Evolutionary conservation across 2,113 vertebrate species (phyloP).

Genomic region (Machaerirhynchus nigripectus): DNA sequence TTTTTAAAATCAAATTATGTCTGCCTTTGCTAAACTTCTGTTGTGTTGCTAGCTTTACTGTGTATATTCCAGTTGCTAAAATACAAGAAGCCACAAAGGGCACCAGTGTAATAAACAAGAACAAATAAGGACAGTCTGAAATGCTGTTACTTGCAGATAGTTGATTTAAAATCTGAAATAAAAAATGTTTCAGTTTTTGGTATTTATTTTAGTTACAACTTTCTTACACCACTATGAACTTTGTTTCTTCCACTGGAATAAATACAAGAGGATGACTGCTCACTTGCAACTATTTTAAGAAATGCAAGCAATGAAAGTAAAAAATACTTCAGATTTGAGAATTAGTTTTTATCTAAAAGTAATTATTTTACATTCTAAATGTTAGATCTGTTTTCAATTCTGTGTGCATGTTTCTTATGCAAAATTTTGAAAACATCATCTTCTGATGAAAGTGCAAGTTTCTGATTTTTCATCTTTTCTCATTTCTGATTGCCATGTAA

Average conservation of each 20-base stretch:
- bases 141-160: not conserved
- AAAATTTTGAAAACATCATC: not conserved
- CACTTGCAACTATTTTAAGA: not conserved
- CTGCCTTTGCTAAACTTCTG: not conserved
- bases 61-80: conserved; percentile 27
- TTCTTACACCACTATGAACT: not conserved
- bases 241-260: not conserved
- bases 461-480: not conserved
- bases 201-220: conserved; percentile 32
- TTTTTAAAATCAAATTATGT: not conserved
- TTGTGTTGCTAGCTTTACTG: conserved; percentile 37
- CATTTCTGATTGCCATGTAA: not conserved
- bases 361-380: not conserved
- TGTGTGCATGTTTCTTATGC: not conserved
- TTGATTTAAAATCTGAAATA: conserved; percentile 20
- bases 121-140: conserved; percentile 41
- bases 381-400: not conserved
- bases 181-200: not conserved
- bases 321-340: not conserved
- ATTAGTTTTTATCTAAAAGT: not conserved
- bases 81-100: conserved; percentile 35
- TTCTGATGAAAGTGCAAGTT: not conserved
- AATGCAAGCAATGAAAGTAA: not conserved
- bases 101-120: conserved; percentile 24
- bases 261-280: not conserved